Percentiles rank a stretch among this genome's conserved stretches.
phyloP scores from a whole-genome alignment of 1,140 invertebrate species.

The Ptiloglossa arizonensis region DNA sequence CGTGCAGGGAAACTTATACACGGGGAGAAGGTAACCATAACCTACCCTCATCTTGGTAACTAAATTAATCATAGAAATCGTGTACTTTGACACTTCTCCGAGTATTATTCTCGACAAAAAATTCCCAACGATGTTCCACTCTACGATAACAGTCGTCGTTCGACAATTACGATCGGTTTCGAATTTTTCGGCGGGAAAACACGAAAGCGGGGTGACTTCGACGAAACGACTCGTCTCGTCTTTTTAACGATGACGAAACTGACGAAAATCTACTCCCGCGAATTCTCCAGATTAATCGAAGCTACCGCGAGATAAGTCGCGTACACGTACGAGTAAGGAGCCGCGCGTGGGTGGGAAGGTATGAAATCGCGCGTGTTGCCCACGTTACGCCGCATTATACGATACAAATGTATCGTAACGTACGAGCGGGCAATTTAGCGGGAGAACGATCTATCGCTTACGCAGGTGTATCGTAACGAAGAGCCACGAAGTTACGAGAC shows the following conservation, averaged over 20 bases:
- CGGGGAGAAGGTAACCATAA: too few relatives aligned
- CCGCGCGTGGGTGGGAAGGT: constrained; percentile 42
- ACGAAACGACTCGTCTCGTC: not conserved
- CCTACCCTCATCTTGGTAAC: too few relatives aligned
- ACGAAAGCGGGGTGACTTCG: not conserved
- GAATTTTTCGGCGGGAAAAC: not conserved
- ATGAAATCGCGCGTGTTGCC: constrained; percentile 43
- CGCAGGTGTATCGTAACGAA: constrained; percentile 18
- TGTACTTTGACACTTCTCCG: too few relatives aligned
- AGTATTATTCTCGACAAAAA: too few relatives aligned
- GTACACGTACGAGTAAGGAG: constrained; percentile 13
- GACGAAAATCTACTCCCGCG: constrained; percentile 16
- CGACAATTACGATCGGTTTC: too few relatives aligned
- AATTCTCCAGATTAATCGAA: constrained; percentile 42
- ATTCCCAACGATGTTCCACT: too few relatives aligned
- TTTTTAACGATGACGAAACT: constrained; percentile 22
- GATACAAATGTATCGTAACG: constrained; percentile 32
- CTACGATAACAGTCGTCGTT: too few relatives aligned
- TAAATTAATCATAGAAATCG: too few relatives aligned
- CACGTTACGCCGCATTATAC: constrained; percentile 24
- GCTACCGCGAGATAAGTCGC: constrained; percentile 39
- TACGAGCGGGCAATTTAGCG: constrained; percentile 11
- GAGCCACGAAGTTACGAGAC: not conserved
- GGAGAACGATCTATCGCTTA: not conserved
- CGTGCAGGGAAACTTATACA: too few relatives aligned